Base-by-base conservation (phyloP, 2,113 vertebrate species). In the Apteryx mantelli region DNA sequence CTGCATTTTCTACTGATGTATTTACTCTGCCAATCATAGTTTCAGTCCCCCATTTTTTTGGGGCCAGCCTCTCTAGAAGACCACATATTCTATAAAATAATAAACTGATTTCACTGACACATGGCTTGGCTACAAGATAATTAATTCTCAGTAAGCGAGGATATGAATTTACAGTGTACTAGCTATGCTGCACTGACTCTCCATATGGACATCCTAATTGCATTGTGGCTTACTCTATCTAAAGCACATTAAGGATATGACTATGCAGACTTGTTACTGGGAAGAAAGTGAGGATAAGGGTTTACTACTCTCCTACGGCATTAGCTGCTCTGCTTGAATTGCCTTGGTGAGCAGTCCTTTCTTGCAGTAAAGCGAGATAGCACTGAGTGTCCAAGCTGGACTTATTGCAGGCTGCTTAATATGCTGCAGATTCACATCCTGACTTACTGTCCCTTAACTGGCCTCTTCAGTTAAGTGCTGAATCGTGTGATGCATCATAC, bases 141-240 rank as follows among this genome's bases (percentile, higher is more conserved):
- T 97, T 96, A 96, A 95, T 97, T 96, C 95, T 93, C 95, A 79
- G 89, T 85, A 90, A 95, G 93, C 4, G 2, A 91, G 87, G 84
- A 82, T 88, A 82, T 96, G 96, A 95, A 95, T 96, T 93, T 94
- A 81, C 96, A 94, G 88, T 7, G 60, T 55, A 60, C 63, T 71
- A 93, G 92, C 92, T 88, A 71, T 88, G 95, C 90, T 81, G 95
- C 91, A 46, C 85, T 94, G 95, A 90, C 95, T 95, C 93, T 97
- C 95, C 96, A 96, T 96, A 97, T 96, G 96, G 96, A 90, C 95
- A 83, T 93, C 88, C 88, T 97, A 95, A 97, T 94, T 96, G 95
- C 96, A 94, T 94, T 90, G 95, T 91, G 95, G 88, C 91, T 96
- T 77, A 55, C 81, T 95, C 93, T 89, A 96, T 89, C 91, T 95